Conservation (phyloP, 2,113 vertebrate genomes). For the Mustelus asterias region DNA sequence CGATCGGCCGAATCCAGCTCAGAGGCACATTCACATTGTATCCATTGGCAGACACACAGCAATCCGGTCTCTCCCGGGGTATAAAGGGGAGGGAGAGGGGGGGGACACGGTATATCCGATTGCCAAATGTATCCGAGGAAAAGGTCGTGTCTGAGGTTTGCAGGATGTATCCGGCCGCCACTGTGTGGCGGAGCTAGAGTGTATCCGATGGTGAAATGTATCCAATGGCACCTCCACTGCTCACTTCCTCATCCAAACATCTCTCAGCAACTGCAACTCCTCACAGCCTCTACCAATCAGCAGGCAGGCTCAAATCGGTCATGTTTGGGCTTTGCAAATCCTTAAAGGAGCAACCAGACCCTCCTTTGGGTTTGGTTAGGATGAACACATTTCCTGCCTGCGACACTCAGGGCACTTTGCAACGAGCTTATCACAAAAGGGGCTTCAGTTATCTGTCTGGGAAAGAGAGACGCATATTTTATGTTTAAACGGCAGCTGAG, state of each 20-base stretch:
- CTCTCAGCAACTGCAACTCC: constrained; percentile 22
- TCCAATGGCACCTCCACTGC: neutral
- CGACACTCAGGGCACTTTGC: neutral
- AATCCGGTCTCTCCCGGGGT: neutral
- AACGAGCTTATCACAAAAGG: neutral
- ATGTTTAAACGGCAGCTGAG: neutral
- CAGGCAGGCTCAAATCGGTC: constrained; percentile 1
- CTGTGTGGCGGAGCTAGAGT: neutral
- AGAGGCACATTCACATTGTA: constrained; percentile 3
- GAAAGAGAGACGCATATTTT: neutral
- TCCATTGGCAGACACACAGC: neutral
- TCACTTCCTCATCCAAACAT: constrained; percentile 33
- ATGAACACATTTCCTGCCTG: neutral
- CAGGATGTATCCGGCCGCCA: constrained; percentile 27
- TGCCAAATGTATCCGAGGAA: neutral
- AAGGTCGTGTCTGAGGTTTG: neutral
- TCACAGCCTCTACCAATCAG: constrained; percentile 9
- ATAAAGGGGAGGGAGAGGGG: neutral
- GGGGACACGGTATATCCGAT: neutral
- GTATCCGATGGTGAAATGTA: constrained; percentile 18
- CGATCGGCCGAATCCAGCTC: neutral
- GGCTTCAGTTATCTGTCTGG: neutral
- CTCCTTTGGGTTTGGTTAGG: neutral
- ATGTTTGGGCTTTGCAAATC: neutral
- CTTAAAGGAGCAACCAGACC: neutral